Conservation (phyloP, 2,113 vertebrate genomes). For the Leucosticte australis region DNA sequence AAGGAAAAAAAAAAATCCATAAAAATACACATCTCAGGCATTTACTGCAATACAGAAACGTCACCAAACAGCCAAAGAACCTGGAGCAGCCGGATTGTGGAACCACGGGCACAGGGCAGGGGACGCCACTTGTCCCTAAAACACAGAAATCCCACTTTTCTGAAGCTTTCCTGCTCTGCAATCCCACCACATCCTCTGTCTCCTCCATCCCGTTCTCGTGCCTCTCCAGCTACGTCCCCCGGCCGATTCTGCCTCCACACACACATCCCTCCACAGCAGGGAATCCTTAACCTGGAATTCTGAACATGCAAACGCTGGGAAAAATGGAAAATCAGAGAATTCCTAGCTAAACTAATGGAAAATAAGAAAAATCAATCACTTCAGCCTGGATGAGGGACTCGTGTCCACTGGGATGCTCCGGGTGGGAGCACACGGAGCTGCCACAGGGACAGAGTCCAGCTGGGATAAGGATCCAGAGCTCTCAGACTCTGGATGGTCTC, state of each 20-base stretch:
- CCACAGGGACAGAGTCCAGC: neutral
- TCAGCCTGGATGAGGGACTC: neutral
- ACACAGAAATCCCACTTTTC: neutral
- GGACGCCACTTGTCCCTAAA: neutral
- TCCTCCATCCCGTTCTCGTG: neutral
- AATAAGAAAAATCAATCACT: neutral
- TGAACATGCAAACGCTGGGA: neutral
- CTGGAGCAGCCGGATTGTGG: neutral
- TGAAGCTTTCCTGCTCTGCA: neutral
- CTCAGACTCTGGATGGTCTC: neutral
- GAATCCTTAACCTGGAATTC: neutral
- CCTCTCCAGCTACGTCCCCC: neutral
- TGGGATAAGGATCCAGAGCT: neutral
- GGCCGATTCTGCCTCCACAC: neutral
- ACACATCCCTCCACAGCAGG: neutral
- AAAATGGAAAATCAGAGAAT: neutral
- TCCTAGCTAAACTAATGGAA: neutral
- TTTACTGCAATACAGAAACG: neutral
- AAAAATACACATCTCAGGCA: constrained; percentile 1
- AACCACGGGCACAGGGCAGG: neutral
- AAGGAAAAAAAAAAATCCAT: neutral
- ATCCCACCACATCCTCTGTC: neutral
- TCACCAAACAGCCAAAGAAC: constrained; percentile 14
- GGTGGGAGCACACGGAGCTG: neutral
- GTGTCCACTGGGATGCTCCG: rapidly evolving